Evolutionary conservation across 2,888 invertebrate genomes (phyloP).

Genomic region (Cylindroiulus punctatus): DNA sequence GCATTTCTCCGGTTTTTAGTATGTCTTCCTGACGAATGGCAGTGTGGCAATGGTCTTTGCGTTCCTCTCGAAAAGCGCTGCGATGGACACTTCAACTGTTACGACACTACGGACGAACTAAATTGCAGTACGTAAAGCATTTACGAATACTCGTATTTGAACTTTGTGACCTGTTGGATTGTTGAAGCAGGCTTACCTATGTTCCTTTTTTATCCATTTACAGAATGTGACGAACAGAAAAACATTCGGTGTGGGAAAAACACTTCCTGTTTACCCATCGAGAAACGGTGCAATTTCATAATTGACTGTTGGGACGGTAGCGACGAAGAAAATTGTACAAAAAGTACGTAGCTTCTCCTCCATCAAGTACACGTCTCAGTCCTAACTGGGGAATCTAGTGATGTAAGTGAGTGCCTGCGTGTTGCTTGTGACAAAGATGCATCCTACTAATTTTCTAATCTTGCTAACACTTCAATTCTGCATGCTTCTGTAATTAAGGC

Average conservation of each 20-base stretch:
- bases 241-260: constrained; percentile 77
- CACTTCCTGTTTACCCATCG: constrained; percentile 77
- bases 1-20: constrained; percentile 62
- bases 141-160: background rate
- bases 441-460: constrained; percentile 1
- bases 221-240: constrained; percentile 64
- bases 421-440: constrained; percentile 41
- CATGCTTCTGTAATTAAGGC: constrained; percentile 13
- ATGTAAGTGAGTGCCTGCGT: constrained; percentile 36
- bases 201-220: background rate
- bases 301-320: constrained; percentile 82
- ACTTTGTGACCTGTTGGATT: background rate
- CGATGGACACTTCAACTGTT: constrained; percentile 79
- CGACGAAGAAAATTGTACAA: constrained; percentile 78
- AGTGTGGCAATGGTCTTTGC: constrained; percentile 78
- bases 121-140: constrained; percentile 73
- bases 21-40: constrained; percentile 76
- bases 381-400: constrained; percentile 51
- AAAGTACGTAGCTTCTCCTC: constrained; percentile 67
- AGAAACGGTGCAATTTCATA: constrained; percentile 76
- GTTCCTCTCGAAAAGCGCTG: constrained; percentile 74
- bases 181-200: background rate
- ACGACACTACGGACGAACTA: constrained; percentile 78
- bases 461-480: background rate
- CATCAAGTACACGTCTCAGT: constrained; percentile 47